These are phyloP conservation scores for Idaea dimidiata DNA, from an alignment of 2,888 invertebrate species.

Conservation along the genomic window DNA sequence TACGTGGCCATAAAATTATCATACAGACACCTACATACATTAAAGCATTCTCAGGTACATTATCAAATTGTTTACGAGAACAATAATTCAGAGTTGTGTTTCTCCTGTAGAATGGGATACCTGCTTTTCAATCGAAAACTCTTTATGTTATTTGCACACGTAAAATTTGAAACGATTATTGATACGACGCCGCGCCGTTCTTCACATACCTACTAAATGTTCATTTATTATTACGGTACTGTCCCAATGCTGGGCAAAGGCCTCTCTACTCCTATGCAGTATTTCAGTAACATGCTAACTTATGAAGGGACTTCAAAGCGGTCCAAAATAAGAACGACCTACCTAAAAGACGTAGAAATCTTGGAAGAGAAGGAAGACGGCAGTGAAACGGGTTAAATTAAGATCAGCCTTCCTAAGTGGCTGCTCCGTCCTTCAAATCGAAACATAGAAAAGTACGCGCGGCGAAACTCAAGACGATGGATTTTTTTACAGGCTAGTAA, in stretches of 20 bases:
- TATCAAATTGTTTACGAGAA: background rate
- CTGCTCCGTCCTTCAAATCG: too few species aligned
- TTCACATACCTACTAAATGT: background rate
- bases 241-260: background rate
- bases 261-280: background rate
- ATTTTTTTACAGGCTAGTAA: too few species aligned
- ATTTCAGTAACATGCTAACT: background rate
- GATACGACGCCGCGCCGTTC: background rate
- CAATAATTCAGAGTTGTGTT: background rate
- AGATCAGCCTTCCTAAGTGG: too few species aligned
- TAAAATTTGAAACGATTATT: background rate
- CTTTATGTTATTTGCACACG: background rate
- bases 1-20: background rate
- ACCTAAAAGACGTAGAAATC: too few species aligned
- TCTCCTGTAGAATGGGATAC: background rate
- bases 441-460: too few species aligned
- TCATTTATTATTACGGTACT: background rate
- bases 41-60: slow-evolving; percentile 3
- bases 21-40: slow-evolving; percentile 1
- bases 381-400: too few species aligned
- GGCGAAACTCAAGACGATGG: too few species aligned
- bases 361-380: too few species aligned
- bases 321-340: too few species aligned
- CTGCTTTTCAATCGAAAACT: too few species aligned
- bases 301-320: background rate